Evolutionary conservation across 1,140 invertebrate species (phyloP), one percentile per base, ranked within the genome.

Genomic region (Helicoverpa armigera): DNA sequence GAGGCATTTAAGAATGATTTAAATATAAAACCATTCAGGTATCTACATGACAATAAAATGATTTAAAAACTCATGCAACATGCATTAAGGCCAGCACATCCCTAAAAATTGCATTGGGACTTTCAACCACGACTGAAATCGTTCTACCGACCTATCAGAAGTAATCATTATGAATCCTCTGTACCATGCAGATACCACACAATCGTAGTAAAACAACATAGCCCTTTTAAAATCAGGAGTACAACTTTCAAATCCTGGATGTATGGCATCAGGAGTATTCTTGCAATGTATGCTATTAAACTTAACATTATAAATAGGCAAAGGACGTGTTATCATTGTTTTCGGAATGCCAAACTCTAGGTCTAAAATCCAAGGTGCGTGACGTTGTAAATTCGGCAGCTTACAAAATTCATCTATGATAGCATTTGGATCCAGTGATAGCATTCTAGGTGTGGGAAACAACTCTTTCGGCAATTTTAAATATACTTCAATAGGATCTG

Each of bases 341-440:
- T 79, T 88, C 10, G 89, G 88, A 23, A 90, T 76, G 58, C 91
- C 91, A 58, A 90, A 91, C 79, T 93, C 92, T 23, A 94, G 81
- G 86, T 94, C 91, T 61, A 92, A 81, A 23, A 94, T 83, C 90
- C 91, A 93, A 48, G 83, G 67, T 12, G 77, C 65, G 81, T 91
- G 87, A 63, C 86, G 82, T 29, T 69, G 48, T 43, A 91, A 58
- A 80, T 87, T 85, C 5, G 63, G n/a, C 31, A 90, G 23, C 84
- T 89, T 88, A 73, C 91, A 94, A 73, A 93, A 90, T 29, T 87
- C 88, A 85, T 94, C 90, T 83, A 94, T 92, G 5, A 94, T 80
- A 7, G 83, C 72, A 88, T 94, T 94, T 7, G 92, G 90, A 80
- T 94, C 87, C 3, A 92, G 31, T 43, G 77, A 11, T 2, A 89